Base-by-base conservation (phyloP, 2,888 invertebrate species). In the Hirtodrosophila cameraria region DNA sequence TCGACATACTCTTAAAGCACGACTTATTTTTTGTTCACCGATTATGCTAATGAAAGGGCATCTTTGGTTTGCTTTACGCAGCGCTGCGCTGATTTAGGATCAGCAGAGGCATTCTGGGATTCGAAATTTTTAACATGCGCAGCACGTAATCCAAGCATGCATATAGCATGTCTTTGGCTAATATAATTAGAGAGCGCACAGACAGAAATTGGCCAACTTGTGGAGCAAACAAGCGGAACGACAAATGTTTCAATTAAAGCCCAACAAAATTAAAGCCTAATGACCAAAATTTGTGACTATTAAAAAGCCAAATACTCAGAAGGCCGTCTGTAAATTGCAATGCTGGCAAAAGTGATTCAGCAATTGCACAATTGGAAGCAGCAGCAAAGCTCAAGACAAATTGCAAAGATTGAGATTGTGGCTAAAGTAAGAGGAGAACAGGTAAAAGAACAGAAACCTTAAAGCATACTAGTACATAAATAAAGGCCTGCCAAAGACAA, bases 1-100 rank as follows among this genome's bases (percentile, higher is more conserved):
- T 30, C 11, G 33, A 8, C 31, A 38, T 33, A 33, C 54, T 25
- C 53, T 54, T 62, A 48, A 58, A 54, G 71, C 70, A 71, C 71
- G 71, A 55, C 15, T 50, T 42, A 42, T 38, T 73, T 52, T 61
- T 48, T 65, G 71, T 36, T 42, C 28, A 53, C 16, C 70, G 75
- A 82, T 80, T 82, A 81, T 81, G 80, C 70, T 82, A 82, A 81
- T 82, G 70, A 82, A 64, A 55, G 65, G 65, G 16, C 72, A 75
- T 67, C 55, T 69, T 64, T 57, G 57, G 64, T 67, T 69, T 63
- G 28, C 46, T 75, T 66, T 59, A 66, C 61, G 69, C 54, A 70
- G 49, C 41, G 28, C 33, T 60, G 63, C 48, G 30, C 41, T 59
- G 48, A 64, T 71, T 72, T 53, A 23, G 48, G 27, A 28, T 13